Evolutionary conservation across 2,797 vertebrate genomes (phyloP), one percentile per base, ranked within the genome.

Genomic region (Xenopus petersii): DNA sequence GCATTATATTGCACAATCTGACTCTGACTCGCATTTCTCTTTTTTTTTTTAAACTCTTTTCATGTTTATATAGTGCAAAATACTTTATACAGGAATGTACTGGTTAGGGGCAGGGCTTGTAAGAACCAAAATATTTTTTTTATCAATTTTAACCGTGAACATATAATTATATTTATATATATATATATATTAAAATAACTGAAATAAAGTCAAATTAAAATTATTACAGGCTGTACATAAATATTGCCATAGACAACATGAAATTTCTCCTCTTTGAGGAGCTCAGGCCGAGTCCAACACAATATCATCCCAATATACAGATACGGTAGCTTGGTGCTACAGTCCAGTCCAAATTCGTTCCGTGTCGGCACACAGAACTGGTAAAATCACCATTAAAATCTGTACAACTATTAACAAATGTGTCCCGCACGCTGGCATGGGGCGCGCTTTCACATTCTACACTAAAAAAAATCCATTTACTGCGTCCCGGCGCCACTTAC

Each of bases 31-130:
- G 85, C 91, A 91, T 84, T 67, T 26, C 26, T 7, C 47, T 33
- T 55, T 49, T 74, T 58, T 65, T 68, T 72, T 67, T 63, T 88
- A 88, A 42, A 42, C 92, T 70, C 58, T 51, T 76, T 61, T 64
- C 89, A 87, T 92, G 88, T 94, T 91, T 95, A 96, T 98, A 97
- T 98, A 98, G 96, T 98, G 96, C 96, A 99, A 99, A 98, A 94
- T 88, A 91, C 82, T 94, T 92, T 90, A 87, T 92, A 97, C 95
- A 98, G 95, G 95, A 98, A 97, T 97, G 95, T 96, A 95, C 88
- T 93, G 82, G 91, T 85, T 91, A 87, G 85, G 88, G 86, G 82
- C 26, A 47, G 75, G 74, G 5, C 56, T 85, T 90, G 91, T 80
- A 84, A 93, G 91, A 91, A 42, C 5, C 36, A 42, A 42, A 42